Base-by-base conservation (phyloP, 2,113 vertebrate genomes). In the Campylomormyrus tamandua region DNA sequence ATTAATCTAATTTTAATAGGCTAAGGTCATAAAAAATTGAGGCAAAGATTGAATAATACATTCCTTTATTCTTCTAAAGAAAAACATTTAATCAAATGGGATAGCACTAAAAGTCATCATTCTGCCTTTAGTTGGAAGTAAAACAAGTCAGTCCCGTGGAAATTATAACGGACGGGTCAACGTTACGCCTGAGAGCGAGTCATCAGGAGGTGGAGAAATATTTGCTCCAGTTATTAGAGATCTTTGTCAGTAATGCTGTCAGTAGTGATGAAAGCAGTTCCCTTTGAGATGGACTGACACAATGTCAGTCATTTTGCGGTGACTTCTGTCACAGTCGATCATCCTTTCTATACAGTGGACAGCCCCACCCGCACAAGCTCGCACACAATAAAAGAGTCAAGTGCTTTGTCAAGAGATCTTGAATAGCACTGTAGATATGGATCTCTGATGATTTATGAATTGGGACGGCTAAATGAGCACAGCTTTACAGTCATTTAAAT, bases 321-420 rank as follows among this genome's bases (percentile, higher is more conserved):
- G 24, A 89, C 83, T 89, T 89, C 52, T 90, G 89, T 86, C 89
- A 90, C 53, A 66, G 89, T 90, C 8, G 48, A 90, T 90, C 84
- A 86, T 66, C 50, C 80, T 85, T 66, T 45, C 39, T n/a, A 27
- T 45, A 70, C 83, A 39, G 52, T 10, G 39, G 27, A n/a, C 17
- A 1, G 6, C 13, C 35, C 35, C 70, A 2, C 70, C 70, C 31
- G 17, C 74, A 42, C 35, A 80, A 10, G 10, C 62, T 31, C 10
- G 62, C 27, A 70, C 62, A 70, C 62, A 70, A 50, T 11, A 86
- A 86, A 84, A 70, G 84, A 42, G 46, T 90, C 53, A 84, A 62
- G 45, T 39, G 27, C 52, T 89, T 85, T 11, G 15, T 42, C 70
- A 89, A 58, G 83, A 53, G 21, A 80, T 85, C 89, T 52, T 13